phyloP scores from a whole-genome alignment of 64 coral and sea anemone genomes.

The Pachyseris speciosa region DNA sequence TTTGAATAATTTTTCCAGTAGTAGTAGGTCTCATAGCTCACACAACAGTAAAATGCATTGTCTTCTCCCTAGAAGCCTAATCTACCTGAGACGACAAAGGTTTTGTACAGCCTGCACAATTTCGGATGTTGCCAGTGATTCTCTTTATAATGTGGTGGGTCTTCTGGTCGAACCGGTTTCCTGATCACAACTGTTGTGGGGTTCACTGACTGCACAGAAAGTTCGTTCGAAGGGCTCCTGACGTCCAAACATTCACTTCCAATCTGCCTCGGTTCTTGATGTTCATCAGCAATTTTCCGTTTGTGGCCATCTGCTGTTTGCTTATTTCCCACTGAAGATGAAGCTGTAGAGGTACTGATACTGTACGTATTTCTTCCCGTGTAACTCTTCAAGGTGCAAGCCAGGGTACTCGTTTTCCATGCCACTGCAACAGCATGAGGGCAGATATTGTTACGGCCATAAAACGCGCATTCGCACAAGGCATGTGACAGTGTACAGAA shows the following conservation, averaged over 20 bases:
- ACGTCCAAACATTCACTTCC: background rate
- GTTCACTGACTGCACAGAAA: constrained; percentile 3
- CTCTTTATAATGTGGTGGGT: background rate
- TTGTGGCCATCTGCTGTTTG: background rate
- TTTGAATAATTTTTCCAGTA: constrained; percentile 31
- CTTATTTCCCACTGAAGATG: background rate
- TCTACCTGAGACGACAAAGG: background rate
- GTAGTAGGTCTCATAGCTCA: constrained; percentile 38
- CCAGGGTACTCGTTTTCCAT: background rate
- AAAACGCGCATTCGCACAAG: background rate
- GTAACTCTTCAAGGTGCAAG: background rate
- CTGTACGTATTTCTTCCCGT: constrained; percentile 12
- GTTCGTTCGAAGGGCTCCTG: background rate
- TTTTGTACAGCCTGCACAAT: background rate
- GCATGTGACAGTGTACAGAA: constrained; percentile 4
- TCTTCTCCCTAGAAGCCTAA: constrained; percentile 1
- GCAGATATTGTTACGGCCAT: constrained; percentile 7
- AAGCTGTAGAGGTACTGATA: background rate
- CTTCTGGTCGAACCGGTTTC: background rate
- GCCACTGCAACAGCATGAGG: background rate
- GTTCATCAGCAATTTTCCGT: background rate
- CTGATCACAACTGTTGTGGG: constrained; percentile 2
- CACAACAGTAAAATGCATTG: constrained; percentile 15
- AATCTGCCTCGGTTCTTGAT: background rate
- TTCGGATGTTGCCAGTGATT: constrained; percentile 14